Percentiles rank a stretch among this genome's conserved stretches.
phyloP scores from a whole-genome alignment of 2,888 invertebrate genomes.

The Andrena hattorfiana region DNA sequence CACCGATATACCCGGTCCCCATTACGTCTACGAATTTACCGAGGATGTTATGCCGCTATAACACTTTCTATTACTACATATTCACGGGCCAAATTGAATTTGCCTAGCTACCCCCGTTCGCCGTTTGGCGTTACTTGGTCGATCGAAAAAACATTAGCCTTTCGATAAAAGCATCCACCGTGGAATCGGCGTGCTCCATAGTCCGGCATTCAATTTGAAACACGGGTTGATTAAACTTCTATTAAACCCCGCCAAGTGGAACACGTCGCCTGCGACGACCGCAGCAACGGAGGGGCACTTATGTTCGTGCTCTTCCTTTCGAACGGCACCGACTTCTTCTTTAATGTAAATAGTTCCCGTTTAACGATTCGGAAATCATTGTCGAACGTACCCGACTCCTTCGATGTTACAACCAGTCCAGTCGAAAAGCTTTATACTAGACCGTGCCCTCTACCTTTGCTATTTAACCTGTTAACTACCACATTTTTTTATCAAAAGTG shows the following conservation, averaged over 20 bases:
- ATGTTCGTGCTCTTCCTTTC: constrained; percentile 10
- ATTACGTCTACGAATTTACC: constrained; percentile 5
- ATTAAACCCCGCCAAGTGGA: constrained; percentile 26
- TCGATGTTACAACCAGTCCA: too few relatives aligned
- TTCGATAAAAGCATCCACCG: constrained; percentile 40
- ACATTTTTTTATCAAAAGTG: too few relatives aligned
- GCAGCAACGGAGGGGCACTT: neutral
- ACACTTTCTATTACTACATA: constrained; percentile 34
- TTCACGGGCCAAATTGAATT: constrained; percentile 47
- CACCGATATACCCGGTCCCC: neutral
- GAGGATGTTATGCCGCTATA: constrained; percentile 31
- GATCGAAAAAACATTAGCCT: constrained; percentile 59
- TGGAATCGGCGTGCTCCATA: neutral
- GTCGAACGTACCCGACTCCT: too few relatives aligned
- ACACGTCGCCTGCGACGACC: neutral
- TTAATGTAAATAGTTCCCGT: constrained; percentile 35
- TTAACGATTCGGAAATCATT: constrained; percentile 27
- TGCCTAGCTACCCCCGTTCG: neutral
- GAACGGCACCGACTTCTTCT: constrained; percentile 5
- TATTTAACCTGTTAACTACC: too few relatives aligned
- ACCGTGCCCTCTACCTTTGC: too few relatives aligned
- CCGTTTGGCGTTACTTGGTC: neutral
- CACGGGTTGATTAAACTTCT: constrained; percentile 33
- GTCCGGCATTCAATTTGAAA: constrained; percentile 36
- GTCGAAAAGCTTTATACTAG: too few relatives aligned